Percentiles rank a stretch among this genome's conserved stretches.
Conservation (phyloP, 1,140 invertebrate genomes). For the Triops cancriformis region DNA sequence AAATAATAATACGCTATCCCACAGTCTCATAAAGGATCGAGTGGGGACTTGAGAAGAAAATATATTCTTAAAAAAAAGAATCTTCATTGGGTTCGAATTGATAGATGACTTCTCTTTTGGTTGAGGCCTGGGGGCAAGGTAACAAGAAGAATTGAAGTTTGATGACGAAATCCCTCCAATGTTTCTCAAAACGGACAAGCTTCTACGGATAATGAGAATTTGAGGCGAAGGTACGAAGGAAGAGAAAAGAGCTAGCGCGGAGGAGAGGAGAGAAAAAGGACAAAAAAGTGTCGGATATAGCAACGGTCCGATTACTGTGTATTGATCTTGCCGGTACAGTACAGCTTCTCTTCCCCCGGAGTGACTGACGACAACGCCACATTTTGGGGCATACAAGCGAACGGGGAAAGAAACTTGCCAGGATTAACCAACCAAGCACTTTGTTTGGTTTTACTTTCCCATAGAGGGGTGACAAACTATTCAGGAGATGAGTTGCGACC, state of each 20-base stretch:
- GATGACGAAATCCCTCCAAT: not conserved
- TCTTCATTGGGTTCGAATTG: not conserved
- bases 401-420: not conserved
- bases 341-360: not conserved
- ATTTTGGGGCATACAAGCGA: not conserved
- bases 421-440: conserved; percentile 3
- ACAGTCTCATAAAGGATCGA: not conserved
- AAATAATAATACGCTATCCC: not conserved
- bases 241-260: not conserved
- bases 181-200: not conserved
- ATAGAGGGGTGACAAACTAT: not conserved
- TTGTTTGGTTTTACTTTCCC: not conserved
- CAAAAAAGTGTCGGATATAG: not conserved
- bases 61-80: not conserved
- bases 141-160: not conserved
- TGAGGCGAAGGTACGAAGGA: not conserved
- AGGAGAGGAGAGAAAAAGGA: not conserved
- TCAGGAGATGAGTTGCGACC: not conserved
- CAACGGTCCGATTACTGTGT: not conserved
- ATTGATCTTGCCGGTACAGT: conserved; percentile 2
- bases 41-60: not conserved
- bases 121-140: not conserved
- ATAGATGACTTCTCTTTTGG: not conserved
- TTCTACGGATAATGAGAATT: not conserved
- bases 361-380: not conserved